These are phyloP conservation scores for Volucella zonaria DNA, from an alignment of 2,888 invertebrate species.

Conservation along the genomic window DNA sequence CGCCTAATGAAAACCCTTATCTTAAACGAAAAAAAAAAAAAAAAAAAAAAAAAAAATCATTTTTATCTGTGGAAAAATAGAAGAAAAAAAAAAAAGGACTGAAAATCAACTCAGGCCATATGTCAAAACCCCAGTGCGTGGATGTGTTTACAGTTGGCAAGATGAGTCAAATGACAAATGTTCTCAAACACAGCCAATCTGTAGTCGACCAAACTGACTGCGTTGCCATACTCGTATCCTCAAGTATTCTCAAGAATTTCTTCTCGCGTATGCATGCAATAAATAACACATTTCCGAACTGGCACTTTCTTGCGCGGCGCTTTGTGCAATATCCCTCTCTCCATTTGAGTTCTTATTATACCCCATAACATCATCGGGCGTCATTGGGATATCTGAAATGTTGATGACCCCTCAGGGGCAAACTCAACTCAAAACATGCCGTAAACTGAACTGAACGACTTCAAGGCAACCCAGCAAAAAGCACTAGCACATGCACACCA, in stretches of 20 bases:
- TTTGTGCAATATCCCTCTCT: conserved; percentile 30
- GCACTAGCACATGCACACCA: conserved; percentile 32
- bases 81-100: background rate
- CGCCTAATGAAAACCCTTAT: too few relatives aligned
- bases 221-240: conserved; percentile 1
- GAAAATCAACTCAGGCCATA: conserved; percentile 36
- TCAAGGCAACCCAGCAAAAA: conserved; percentile 4
- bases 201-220: conserved; percentile 2
- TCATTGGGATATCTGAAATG: conserved; percentile 64
- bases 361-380: conserved; percentile 55
- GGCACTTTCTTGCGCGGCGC: conserved; percentile 8
- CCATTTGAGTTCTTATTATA: conserved; percentile 64
- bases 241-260: conserved; percentile 36
- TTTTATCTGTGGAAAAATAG: background rate
- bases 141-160: conserved; percentile 27
- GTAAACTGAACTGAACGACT: conserved; percentile 32
- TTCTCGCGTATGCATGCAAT: conserved; percentile 33
- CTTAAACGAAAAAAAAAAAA: too few relatives aligned
- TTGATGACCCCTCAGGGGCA: conserved; percentile 69
- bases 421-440: conserved; percentile 37
- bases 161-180: conserved; percentile 59
- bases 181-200: background rate
- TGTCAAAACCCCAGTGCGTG: conserved; percentile 20
- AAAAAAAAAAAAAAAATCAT: background rate
- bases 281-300: conserved; percentile 39